Evolutionary conservation across 2,113 vertebrate species (phyloP).

Genomic region (Pitta sordida): DNA sequence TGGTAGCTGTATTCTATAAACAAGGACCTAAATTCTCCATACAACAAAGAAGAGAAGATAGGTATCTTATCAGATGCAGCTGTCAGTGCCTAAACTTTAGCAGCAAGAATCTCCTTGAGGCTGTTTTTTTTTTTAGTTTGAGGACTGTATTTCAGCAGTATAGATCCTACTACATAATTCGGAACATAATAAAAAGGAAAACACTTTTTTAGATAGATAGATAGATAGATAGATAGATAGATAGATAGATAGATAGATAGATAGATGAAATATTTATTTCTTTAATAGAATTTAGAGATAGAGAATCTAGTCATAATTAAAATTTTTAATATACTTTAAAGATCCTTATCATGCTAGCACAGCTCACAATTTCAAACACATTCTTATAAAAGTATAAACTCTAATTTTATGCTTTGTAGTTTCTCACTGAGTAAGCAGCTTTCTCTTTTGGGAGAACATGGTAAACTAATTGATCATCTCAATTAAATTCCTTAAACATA

Average conservation of each 20-base stretch:
- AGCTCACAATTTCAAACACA: constrained; percentile 28
- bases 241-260: too few relatives aligned
- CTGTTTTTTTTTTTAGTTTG: too few relatives aligned
- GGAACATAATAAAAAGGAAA: neutral
- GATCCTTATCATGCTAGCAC: neutral
- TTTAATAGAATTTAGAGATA: neutral
- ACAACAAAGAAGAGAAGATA: neutral
- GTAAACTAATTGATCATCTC: constrained; percentile 64
- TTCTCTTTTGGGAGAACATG: constrained; percentile 40
- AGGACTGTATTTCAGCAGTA: neutral
- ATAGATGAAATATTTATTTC: neutral
- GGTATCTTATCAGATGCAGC: neutral
- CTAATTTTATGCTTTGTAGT: constrained; percentile 45
- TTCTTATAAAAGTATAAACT: constrained; percentile 57
- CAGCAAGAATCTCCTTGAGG: neutral
- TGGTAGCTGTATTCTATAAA: neutral
- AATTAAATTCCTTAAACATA: constrained; percentile 58
- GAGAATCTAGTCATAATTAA: constrained; percentile 13
- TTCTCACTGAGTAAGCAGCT: constrained; percentile 64
- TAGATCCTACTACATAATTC: neutral
- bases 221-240: too few relatives aligned
- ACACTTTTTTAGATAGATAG: neutral
- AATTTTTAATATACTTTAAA: constrained; percentile 13
- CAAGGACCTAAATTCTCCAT: neutral
- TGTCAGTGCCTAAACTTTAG: neutral